A percentile compares a stretch with the other conserved stretches of the same genome.
Conservation (phyloP, 2,113 vertebrate species). For the Siniperca knerii region DNA sequence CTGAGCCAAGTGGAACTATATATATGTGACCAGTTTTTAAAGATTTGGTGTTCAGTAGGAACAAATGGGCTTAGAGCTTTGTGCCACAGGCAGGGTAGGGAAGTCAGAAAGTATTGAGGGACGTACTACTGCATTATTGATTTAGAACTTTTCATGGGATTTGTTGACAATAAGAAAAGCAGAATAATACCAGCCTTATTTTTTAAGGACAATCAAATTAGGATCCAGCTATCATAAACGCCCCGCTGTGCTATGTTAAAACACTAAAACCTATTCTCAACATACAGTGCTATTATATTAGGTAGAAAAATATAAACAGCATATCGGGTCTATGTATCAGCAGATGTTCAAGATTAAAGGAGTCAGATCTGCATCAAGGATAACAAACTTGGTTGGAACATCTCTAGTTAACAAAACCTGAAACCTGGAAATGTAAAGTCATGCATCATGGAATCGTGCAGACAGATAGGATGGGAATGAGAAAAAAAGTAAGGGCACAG, state of each 20-base stretch:
- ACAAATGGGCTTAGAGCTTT: neutral
- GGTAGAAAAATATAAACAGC: neutral
- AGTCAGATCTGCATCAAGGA: constrained; percentile 19
- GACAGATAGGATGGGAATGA: constrained; percentile 19
- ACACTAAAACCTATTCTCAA: neutral
- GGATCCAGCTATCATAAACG: neutral
- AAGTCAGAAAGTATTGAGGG: neutral
- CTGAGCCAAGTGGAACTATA: neutral
- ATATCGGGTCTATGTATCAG: neutral
- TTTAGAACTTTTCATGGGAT: neutral
- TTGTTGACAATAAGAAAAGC: neutral
- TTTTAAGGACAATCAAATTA: neutral
- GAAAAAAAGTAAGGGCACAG: constrained; percentile 19
- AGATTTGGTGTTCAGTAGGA: neutral
- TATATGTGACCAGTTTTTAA: neutral
- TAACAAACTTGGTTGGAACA: constrained; percentile 3
- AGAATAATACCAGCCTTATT: neutral
- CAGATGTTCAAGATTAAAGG: constrained; percentile 8
- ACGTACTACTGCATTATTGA: too few relatives aligned
- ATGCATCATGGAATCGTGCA: constrained; percentile 60
- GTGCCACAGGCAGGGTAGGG: neutral
- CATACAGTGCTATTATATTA: neutral
- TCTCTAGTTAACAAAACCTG: neutral
- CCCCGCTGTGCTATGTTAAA: neutral
- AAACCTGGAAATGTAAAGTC: constrained; percentile 20